Base-by-base conservation (phyloP, 23 tunicate genomes). In the Aplidium turbinatum region DNA sequence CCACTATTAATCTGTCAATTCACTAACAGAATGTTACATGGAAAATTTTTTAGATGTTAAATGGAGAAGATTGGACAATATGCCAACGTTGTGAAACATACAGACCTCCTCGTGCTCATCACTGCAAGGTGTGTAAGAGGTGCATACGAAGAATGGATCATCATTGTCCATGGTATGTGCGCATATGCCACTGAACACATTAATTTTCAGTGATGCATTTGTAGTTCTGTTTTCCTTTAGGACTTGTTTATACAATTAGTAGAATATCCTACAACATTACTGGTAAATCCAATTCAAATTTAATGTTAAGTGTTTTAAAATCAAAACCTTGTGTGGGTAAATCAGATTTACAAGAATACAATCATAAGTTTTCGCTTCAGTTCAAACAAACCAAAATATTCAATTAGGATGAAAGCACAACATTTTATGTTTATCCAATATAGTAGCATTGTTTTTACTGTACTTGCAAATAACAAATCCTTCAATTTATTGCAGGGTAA, bases 21-120 rank as follows among this genome's bases (percentile, higher is more conserved):
- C 18, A n/a, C n/a, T n/a, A n/a, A n/a, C n/a, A 42, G 21, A 21
- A 16, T 57, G 0, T 24, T 16, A 22, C 0, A 57, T 21, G 29
- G 19, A 25, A 0, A 19, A 0, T 57, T 57, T 0, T n/a, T 0
- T 13, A 57, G 13, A 56, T 56, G 22, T 62, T 38, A 5, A 76
- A 33, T 28, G 70, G 69, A 25, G 85, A 75, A 52, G 86, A 87
- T 27, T 87, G 94, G 94, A 87, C 94, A 16, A 70, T 87, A 24
- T 87, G 94, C 40, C 85, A 80, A 55, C 78, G 86, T 38, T 87
- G 94, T 46, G 94, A 87, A 35, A 87, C 82, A 4, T 87, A 87
- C 61, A 36, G 94, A 38, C 94, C 94, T 18, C 94, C 94, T 0
- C 35, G 94, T 24, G 85, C 94, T 19, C 94, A 87, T 57, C 94